Evolutionary conservation across 1,140 invertebrate species (phyloP).

Genomic region (Zaprionus gabonicus): DNA sequence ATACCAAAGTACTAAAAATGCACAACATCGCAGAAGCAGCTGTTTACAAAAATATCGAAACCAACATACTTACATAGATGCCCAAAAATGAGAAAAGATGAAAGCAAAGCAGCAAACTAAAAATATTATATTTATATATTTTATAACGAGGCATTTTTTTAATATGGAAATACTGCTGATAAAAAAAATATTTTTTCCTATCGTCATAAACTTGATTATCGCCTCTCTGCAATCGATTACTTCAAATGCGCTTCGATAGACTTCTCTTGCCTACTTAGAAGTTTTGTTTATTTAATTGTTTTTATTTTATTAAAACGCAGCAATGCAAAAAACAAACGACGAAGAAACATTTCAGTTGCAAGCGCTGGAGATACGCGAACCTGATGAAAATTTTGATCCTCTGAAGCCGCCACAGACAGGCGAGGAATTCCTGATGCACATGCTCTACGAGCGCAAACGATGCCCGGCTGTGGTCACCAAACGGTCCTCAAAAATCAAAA

Average conservation of each 20-base stretch:
- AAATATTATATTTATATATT: no score
- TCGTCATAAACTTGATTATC: neutral
- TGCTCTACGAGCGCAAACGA: constrained; percentile 75
- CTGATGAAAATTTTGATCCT: constrained; percentile 73
- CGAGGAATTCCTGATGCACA: constrained; percentile 77
- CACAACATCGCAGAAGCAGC: neutral
- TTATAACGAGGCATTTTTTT: no score
- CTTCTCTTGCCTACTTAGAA: constrained; percentile 23
- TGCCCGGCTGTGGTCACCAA: constrained; percentile 78
- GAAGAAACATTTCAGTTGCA: constrained; percentile 75
- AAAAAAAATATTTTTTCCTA: neutral
- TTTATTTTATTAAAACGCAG: neutral
- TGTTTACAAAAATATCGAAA: no score
- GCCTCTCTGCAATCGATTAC: neutral
- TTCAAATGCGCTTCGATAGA: neutral
- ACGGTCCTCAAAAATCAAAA: constrained; percentile 48
- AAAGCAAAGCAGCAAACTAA: no score
- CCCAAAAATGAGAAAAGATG: no score
- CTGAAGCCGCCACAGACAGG: constrained; percentile 62
- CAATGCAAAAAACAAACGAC: constrained; percentile 47
- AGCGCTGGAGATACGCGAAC: constrained; percentile 73
- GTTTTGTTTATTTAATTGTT: constrained; percentile 1
- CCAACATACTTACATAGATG: no score
- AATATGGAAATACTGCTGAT: no score
- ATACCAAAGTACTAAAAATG: neutral